Conservation (phyloP, 2,888 invertebrate species). For the Acleris laterana region DNA sequence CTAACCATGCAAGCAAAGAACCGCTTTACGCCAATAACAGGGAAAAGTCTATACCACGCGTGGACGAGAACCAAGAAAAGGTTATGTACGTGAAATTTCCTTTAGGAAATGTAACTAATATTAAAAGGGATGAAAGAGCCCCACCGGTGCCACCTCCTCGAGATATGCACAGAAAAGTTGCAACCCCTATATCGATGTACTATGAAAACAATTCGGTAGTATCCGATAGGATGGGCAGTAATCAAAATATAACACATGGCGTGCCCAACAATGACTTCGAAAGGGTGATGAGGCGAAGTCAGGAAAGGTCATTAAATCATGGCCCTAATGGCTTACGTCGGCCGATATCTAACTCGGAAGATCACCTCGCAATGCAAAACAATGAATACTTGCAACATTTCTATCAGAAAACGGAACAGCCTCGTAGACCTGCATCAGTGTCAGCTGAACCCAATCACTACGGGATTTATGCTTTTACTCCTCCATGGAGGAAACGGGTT, state of each 20-base stretch:
- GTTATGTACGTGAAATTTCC: constrained; percentile 82
- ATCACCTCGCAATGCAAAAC: constrained; percentile 81
- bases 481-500: constrained; percentile 70
- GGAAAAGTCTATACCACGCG: constrained; percentile 66
- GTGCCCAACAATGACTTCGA: constrained; percentile 79
- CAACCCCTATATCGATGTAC: constrained; percentile 79
- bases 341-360: constrained; percentile 79
- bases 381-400: constrained; percentile 69
- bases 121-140: constrained; percentile 74
- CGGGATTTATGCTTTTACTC: constrained; percentile 70
- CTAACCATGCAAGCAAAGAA: constrained; percentile 68
- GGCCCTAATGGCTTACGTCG: constrained; percentile 75
- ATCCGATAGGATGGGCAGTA: constrained; percentile 60
- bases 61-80: constrained; percentile 70
- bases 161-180: constrained; percentile 87
- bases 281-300: constrained; percentile 78
- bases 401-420: constrained; percentile 68
- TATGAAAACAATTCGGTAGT: constrained; percentile 72
- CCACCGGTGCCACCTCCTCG: constrained; percentile 93
- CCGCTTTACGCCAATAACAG: constrained; percentile 66
- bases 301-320: constrained; percentile 73
- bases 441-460: constrained; percentile 80
- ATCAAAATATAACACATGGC: constrained; percentile 65
- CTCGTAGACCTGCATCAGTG: constrained; percentile 76
- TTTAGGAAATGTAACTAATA: constrained; percentile 73